Percentiles rank a stretch among this genome's conserved stretches.
Conservation (phyloP, 2,797 vertebrate genomes). For the Avahi laniger region DNA sequence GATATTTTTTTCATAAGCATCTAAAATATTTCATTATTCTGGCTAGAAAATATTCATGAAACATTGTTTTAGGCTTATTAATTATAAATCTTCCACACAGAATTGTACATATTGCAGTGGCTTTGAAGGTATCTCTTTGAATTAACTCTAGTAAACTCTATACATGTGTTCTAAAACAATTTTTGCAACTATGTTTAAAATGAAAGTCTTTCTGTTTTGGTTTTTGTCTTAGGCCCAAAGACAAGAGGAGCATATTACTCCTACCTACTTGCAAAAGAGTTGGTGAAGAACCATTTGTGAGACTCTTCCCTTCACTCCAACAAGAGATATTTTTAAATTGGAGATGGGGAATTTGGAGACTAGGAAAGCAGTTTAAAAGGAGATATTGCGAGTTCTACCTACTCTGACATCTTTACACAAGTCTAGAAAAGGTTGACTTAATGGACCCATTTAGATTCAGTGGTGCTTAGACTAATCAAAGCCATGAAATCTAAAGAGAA, state of each 20-base stretch:
- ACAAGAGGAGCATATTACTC: background rate
- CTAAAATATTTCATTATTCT: constrained; percentile 8
- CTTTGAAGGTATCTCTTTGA: background rate
- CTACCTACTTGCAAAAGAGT: background rate
- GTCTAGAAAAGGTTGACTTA: background rate
- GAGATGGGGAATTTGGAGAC: background rate
- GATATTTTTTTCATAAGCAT: background rate
- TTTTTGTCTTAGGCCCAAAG: background rate
- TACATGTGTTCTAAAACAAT: background rate
- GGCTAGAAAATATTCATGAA: background rate
- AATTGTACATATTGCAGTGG: background rate
- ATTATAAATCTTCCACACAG: background rate
- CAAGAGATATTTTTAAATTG: background rate
- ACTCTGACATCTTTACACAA: background rate
- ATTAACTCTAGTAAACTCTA: background rate
- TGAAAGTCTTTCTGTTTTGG: background rate
- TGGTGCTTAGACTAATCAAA: background rate
- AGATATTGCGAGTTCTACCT: background rate
- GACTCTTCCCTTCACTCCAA: background rate
- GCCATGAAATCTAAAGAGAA: background rate
- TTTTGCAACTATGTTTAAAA: background rate
- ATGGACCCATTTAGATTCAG: background rate
- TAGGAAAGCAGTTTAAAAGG: background rate
- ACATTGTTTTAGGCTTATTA: background rate
- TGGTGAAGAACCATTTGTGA: background rate